Base-by-base conservation (phyloP, 2,888 invertebrate species). In the Proisotoma minuta region DNA sequence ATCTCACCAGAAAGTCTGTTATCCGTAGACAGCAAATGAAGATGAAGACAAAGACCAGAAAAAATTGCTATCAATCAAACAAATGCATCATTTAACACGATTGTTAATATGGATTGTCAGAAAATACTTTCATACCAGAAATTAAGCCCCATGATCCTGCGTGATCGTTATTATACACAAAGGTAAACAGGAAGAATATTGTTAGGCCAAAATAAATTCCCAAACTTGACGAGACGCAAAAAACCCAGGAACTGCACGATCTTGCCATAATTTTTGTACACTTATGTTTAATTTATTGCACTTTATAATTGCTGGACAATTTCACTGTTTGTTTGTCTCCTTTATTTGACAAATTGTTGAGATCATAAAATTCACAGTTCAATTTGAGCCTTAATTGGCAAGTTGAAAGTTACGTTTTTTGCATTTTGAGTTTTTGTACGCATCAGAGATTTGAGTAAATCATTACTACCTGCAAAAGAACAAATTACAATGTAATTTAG, bases 151-250 rank as follows among this genome's bases (percentile, higher is more conserved):
- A 73, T 3, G 59, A 57, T 48, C 73, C 73, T 22, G 68, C 70
- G 63, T 68, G 67, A 47, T 59, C 63, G 63, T 73, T 73, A n/a
- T 68, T 60, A 29, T 70, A 73, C 63, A 68, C 68, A 53, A 73
- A 73, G 26, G 73, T 71, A 47, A 73, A 73, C 10, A 73, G 43
- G 53, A 71, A 66, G 48, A 73, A 73, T 1, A 73, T 63, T 1
- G 69, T 66, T 2, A 73, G 57, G 23, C 73, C 73, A 57, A 70
- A 71, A 60, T 70, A 73, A 20, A 73, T 61, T 12, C 73, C 73
- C 3, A 73, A 57, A 2, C 65, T 59, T 1, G 71, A 57, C 26
- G 60, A 62, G 15, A 68, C 27, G 18, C 60, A 61, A 34, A 69
- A 64, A 23, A 68, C 34, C 69, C 71, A 69, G 56, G 65, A 63